Conservation (phyloP, 2,888 invertebrate species). For the Drosophila dives region DNA sequence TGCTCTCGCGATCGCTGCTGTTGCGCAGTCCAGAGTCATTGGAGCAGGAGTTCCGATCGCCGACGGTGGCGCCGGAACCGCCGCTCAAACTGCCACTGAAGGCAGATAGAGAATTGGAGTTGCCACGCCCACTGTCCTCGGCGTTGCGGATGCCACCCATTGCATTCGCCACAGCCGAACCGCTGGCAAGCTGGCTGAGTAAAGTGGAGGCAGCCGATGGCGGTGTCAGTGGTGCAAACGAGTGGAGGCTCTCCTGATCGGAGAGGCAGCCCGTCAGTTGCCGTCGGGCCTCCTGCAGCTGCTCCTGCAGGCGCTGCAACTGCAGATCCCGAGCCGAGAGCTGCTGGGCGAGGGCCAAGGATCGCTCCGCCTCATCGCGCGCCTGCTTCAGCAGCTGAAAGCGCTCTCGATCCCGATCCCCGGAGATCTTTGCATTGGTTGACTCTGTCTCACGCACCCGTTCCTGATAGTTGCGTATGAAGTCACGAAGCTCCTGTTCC, state of each 20-base stretch:
- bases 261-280: conserved; percentile 93
- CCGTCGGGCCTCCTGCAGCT: conserved; percentile 91
- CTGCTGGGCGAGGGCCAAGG: conserved; percentile 93
- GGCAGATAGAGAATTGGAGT: conserved; percentile 89
- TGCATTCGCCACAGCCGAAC: conserved; percentile 84
- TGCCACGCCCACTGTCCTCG: conserved; percentile 89
- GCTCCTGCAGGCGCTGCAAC: conserved; percentile 93
- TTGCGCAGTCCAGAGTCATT: conserved; percentile 93
- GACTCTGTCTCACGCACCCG: conserved; percentile 92
- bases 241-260: conserved; percentile 93
- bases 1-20: conserved; percentile 92
- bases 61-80: conserved; percentile 85
- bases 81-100: conserved; percentile 83
- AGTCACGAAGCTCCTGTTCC: conserved; percentile 96
- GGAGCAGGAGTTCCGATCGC: conserved; percentile 93
- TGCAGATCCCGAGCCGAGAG: conserved; percentile 94
- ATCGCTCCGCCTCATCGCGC: conserved; percentile 95
- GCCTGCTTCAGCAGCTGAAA: conserved; percentile 95
- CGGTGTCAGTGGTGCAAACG: conserved; percentile 89
- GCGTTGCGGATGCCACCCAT: conserved; percentile 87
- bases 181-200: conserved; percentile 85
- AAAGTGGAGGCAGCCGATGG: conserved; percentile 85
- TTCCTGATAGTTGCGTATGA: conserved; percentile 97
- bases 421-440: conserved; percentile 86
- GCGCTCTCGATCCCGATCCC: conserved; percentile 93